A percentile compares a stretch with the other conserved stretches of the same genome.
Evolutionary conservation across 2,113 vertebrate genomes (phyloP).

Genomic region (Capreolus pygargus): DNA sequence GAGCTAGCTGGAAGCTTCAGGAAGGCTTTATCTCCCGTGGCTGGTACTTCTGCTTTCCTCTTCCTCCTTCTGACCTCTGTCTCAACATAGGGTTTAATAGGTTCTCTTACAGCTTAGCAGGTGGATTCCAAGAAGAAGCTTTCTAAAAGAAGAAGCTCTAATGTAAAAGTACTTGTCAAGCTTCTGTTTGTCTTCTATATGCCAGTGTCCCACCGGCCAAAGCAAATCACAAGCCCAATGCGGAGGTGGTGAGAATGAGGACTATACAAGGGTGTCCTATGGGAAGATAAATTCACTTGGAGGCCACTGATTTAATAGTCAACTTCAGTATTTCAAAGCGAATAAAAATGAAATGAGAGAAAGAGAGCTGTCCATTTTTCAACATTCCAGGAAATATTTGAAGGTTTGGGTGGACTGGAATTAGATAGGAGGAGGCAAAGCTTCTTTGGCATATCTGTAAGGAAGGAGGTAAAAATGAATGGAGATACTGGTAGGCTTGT

Average conservation of each 20-base stretch:
- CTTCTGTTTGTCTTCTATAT: background rate
- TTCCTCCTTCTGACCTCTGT: background rate
- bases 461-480: background rate
- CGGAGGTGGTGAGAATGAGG: background rate
- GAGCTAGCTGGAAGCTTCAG: background rate
- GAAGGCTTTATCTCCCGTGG: fast-evolving
- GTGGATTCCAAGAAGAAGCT: background rate
- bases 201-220: background rate
- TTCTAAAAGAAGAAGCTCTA: background rate
- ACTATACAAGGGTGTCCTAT: background rate
- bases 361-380: background rate
- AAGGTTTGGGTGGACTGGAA: background rate
- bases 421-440: background rate
- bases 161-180: background rate
- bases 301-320: fast-evolving
- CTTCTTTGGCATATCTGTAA: background rate
- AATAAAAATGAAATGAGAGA: background rate
- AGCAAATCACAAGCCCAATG: background rate
- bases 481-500: background rate
- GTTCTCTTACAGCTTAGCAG: background rate
- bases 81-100: background rate
- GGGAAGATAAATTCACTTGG: background rate
- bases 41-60: background rate
- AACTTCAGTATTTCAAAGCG: background rate
- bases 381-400: background rate